Base-by-base conservation (phyloP, 2,888 invertebrate genomes). In the Calliopum simillimum region DNA sequence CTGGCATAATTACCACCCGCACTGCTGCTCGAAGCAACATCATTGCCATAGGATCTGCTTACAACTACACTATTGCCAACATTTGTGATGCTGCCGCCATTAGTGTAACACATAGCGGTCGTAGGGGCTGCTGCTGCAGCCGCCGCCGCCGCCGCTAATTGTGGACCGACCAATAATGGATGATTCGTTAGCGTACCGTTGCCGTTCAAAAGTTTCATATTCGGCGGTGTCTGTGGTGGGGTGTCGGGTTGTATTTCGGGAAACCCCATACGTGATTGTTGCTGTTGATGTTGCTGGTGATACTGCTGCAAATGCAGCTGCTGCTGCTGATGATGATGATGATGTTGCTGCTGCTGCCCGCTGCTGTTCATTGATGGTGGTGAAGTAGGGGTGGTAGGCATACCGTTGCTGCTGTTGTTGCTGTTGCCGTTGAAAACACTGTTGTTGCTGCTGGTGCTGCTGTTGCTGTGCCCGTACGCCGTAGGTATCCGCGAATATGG, bases 161-260 rank as follows among this genome's bases (percentile, higher is more conserved):
- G 67, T 43, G 59, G 65, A 25, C 70, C 69, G 19, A 41, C 53
- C 65, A 51, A 61, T n/a, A 65, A 16, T 66, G 59, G 19, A 33
- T 33, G 33, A 49, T 67, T 58, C 80, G 87, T 87, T 81, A 81
- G 89, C 88, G 87, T 69, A 72, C 44, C 71, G 69, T 47, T 73
- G 51, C 49, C 61, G 85, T 92, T 92, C 80, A 93, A 92, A 82
- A 95, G 90, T 87, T 96, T 96, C 94, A 96, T 94, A 88, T 94
- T 96, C 84, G 96, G 96, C 75, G 96, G 96, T 74, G 96, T 97
- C 87, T 96, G 96, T 16, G 96, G 96, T 77, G 96, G 96, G 73
- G 96, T 96, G 87, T 96, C 96, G 79, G 86, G 90, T 84, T 93
- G 92, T 86, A 95, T 92, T 87, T 95, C 93, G 83, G 94, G 93